phyloP scores from a whole-genome alignment of 2,797 vertebrate genomes.

The Sebastes baramenuke region DNA sequence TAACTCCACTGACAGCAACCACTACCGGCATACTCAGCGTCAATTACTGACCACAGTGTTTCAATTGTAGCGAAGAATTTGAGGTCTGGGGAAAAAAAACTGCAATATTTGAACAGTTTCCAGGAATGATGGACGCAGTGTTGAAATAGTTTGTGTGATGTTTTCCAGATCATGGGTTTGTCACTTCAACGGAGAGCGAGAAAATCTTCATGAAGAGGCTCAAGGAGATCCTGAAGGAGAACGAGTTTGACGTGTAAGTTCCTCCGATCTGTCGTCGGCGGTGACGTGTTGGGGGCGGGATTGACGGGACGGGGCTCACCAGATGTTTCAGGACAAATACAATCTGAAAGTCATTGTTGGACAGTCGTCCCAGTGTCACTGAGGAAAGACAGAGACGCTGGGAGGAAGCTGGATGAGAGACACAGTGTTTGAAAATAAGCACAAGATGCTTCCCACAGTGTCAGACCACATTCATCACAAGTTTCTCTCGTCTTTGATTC shows the following conservation, averaged over 20 bases:
- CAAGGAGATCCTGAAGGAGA: slow-evolving; percentile 93
- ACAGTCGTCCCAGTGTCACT: neutral
- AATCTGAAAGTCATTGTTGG: neutral
- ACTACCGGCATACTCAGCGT: neutral
- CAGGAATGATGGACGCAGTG: neutral
- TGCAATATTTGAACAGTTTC: neutral
- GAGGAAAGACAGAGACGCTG: slow-evolving; percentile 1
- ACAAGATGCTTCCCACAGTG: slow-evolving; percentile 14
- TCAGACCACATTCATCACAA: slow-evolving; percentile 11
- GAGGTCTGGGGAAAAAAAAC: neutral
- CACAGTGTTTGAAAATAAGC: slow-evolving; percentile 13
- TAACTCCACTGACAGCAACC: neutral
- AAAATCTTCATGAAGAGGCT: slow-evolving; percentile 92
- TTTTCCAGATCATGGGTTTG: slow-evolving; percentile 88
- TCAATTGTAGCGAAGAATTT: neutral
- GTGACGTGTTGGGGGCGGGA: neutral
- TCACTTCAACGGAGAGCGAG: slow-evolving; percentile 90
- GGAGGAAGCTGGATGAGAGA: neutral
- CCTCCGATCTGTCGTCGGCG: neutral
- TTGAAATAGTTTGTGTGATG: slow-evolving; percentile 31
- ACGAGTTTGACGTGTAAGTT: slow-evolving; percentile 93
- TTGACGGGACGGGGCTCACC: neutral
- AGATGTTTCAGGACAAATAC: neutral
- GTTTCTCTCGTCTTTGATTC: slow-evolving; percentile 3
- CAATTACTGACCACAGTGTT: neutral